phyloP scores from a whole-genome alignment of 2,797 vertebrate genomes.

The Xiphophorus birchmanni region DNA sequence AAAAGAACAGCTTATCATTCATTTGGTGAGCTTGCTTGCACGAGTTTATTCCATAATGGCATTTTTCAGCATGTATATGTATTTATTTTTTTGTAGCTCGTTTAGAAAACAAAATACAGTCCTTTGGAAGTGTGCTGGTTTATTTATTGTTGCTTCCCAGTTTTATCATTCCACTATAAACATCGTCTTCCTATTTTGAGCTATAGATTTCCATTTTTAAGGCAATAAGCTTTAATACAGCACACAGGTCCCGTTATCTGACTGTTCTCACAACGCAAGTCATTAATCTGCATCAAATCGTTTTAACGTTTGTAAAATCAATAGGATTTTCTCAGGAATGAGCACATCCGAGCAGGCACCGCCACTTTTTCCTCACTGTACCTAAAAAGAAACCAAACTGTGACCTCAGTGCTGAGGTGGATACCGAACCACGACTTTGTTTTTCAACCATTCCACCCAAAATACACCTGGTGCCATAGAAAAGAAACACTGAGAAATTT shows the following conservation, averaged over 20 bases:
- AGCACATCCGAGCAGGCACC: slow-evolving; percentile 64
- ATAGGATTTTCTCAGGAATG: slow-evolving; percentile 76
- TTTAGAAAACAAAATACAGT: slow-evolving; percentile 19
- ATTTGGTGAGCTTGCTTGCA: slow-evolving; percentile 23
- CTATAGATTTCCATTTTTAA: slow-evolving; percentile 52
- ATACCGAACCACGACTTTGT: slow-evolving; percentile 59
- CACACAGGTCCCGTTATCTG: slow-evolving; percentile 34
- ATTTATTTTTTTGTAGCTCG: slow-evolving; percentile 17
- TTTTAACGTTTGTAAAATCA: slow-evolving; percentile 61
- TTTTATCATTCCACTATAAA: slow-evolving; percentile 35
- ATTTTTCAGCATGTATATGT: not conserved
- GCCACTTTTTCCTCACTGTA: slow-evolving; percentile 70
- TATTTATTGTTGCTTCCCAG: slow-evolving; percentile 39
- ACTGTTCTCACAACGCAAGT: slow-evolving; percentile 54
- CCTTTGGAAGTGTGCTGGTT: slow-evolving; percentile 17
- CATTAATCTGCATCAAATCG: slow-evolving; percentile 38
- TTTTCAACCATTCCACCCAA: slow-evolving; percentile 70
- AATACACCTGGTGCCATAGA: slow-evolving; percentile 63
- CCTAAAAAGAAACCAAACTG: slow-evolving; percentile 66
- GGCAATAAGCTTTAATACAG: slow-evolving; percentile 71
- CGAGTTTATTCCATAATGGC: slow-evolving; percentile 22
- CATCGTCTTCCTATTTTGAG: slow-evolving; percentile 63
- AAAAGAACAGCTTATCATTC: slow-evolving; percentile 27
- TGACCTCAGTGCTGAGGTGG: slow-evolving; percentile 70
- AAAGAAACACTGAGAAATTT: slow-evolving; percentile 30